Evolutionary conservation across 1,140 invertebrate species (phyloP), one percentile per base, ranked within the genome.

Genomic region (Anoplophora glabripennis): DNA sequence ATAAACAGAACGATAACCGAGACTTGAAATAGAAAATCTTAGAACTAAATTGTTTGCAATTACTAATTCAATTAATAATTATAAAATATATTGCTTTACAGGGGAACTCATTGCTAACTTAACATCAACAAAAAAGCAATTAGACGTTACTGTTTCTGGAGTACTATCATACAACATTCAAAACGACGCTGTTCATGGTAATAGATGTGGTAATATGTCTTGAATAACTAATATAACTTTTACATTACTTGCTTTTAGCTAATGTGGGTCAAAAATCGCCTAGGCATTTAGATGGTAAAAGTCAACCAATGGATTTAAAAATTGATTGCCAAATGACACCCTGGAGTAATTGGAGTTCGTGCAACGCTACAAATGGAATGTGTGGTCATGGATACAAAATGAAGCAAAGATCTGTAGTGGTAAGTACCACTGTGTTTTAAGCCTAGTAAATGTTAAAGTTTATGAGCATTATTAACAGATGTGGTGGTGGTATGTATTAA

Each of bases 161-260:
- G 66, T 74, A 9, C 42, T 74, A 10, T 70, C 72, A 8, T 74
- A 75, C 59, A 71, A 70, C 57, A 66, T 75, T 28, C 72, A 75
- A 42, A 72, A 73, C 51, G 72, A 74, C 53, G 68, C 60, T 38
- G 63, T 55, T 37, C 53, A 64, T 45, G 65, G 64, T 67, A 64
- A 67, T 52, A 63, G 61, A 46, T 55, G 45, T 59, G 47, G 54
- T 41, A 59, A 64, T 48, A 49, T 51, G 46, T 47, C 36, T 35
- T 41, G 57, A 44, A 33, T 37, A 28, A 12, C 35, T 7, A 18
- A 47, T 56, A 55, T 63, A 28, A 57, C 42, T 3, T 48, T 15
- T 53, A 9, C 15, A 1, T 14, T 49, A 47, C n/a, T 15, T 51
- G 5, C 18, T 48, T 41, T 56, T 35, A 44, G 28, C 55, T 55